These are phyloP conservation scores for Tanaodytes sp. DNA, from an alignment of 2,888 invertebrate species.

Conservation along the genomic window DNA sequence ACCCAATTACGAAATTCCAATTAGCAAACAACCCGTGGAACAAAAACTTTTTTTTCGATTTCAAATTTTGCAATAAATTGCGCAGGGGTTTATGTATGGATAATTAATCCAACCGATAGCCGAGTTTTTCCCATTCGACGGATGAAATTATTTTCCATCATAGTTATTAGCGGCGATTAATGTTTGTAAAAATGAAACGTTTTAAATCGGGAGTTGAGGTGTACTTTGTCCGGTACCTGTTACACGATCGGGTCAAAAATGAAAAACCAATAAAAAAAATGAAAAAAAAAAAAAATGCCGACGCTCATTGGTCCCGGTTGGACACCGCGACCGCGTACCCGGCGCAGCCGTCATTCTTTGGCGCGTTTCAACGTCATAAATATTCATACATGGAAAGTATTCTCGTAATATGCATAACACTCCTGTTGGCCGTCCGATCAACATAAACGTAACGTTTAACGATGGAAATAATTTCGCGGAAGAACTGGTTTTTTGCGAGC, in stretches of 20 bases:
- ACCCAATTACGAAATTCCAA: too few species aligned
- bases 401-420: constrained; percentile 57
- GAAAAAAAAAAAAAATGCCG: constrained; percentile 29
- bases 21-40: too few species aligned
- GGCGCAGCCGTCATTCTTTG: constrained; percentile 48
- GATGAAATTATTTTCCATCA: too few species aligned
- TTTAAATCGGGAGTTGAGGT: too few species aligned
- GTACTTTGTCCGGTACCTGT: constrained; percentile 42
- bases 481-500: constrained; percentile 59
- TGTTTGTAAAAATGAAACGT: too few species aligned
- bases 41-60: too few species aligned
- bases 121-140: too few species aligned
- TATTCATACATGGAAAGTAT: constrained; percentile 62
- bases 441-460: constrained; percentile 65
- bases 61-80: too few species aligned
- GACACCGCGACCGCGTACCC: constrained; percentile 35
- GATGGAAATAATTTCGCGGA: constrained; percentile 63
- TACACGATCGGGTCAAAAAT: constrained; percentile 44
- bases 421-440: constrained; percentile 61
- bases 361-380: constrained; percentile 59
- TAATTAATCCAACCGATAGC: too few species aligned
- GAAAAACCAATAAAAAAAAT: too few species aligned
- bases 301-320: constrained; percentile 48
- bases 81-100: too few species aligned
- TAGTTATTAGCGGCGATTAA: too few species aligned